Percentiles rank a stretch among this genome's conserved stretches.
Evolutionary conservation across 30 jellyfish, hydroid and myxozoan genomes (phyloP).

Genomic region (Cassiopea xamachana): DNA sequence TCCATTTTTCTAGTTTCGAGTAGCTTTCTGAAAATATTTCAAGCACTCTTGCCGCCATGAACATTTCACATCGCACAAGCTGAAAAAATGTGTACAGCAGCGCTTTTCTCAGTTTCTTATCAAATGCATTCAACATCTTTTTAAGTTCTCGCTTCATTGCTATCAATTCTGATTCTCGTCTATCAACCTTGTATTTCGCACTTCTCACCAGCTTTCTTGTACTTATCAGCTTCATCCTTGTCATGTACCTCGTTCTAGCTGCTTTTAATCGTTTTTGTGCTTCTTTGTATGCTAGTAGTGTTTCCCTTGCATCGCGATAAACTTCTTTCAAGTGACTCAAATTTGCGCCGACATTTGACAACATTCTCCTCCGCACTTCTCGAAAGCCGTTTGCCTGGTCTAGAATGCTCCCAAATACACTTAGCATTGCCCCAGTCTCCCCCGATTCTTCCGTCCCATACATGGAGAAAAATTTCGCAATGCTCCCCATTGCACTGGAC

Average conservation of each 20-base stretch:
- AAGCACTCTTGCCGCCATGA: constrained; percentile 60
- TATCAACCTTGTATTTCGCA: constrained; percentile 21
- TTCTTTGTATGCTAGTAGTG: constrained; percentile 25
- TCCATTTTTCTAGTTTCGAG: constrained; percentile 54
- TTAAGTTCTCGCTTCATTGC: constrained; percentile 21
- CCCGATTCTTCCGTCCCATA: constrained; percentile 69
- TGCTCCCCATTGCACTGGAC: constrained; percentile 9
- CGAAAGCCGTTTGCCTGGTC: constrained; percentile 43
- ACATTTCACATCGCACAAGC: constrained; percentile 55
- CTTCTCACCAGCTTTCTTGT: constrained; percentile 34
- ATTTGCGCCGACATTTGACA: constrained; percentile 43
- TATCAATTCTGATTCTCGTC: constrained; percentile 53
- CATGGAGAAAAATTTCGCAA: constrained; percentile 1
- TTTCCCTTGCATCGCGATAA: constrained; percentile 50
- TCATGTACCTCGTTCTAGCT: constrained; percentile 8
- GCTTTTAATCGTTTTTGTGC: background rate
- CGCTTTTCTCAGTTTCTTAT: constrained; percentile 33
- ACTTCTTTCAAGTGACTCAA: constrained; percentile 34
- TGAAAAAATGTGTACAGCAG: constrained; percentile 35
- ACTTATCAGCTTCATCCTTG: constrained; percentile 18
- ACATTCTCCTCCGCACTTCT: constrained; percentile 36
- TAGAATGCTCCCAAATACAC: constrained; percentile 39
- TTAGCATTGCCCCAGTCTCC: constrained; percentile 61
- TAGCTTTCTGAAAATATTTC: constrained; percentile 53
- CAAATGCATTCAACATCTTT: constrained; percentile 45